Evolutionary conservation across 2,888 invertebrate genomes (phyloP), one percentile per base, ranked within the genome.

Genomic region (Cephus sareptanus): DNA sequence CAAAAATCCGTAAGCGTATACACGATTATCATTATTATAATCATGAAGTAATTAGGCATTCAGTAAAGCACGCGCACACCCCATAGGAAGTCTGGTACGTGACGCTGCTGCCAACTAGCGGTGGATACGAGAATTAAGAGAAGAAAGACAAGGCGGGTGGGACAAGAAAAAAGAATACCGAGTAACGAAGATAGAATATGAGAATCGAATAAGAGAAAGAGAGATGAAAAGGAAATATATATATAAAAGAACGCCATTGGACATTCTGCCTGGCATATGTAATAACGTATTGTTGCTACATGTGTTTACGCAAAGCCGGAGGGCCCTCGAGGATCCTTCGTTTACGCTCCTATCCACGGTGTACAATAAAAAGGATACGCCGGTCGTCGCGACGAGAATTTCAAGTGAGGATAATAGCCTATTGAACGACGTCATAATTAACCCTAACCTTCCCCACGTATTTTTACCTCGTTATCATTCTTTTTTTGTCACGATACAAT

Each of bases 41-140:
- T 71, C 30, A 34, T 15, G 6, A 34, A 75, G 15, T 56, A 33
- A 85, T 88, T 87, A 85, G 75, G 88, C 88, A 90, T 90, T 89
- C 89, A 86, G 83, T 83, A 81, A 85, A 82, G 85, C 85, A 81
- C 75, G 9, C 78, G 33, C 80, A 75, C 74, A 74, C 75, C 82
- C 85, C 84, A 86, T 89, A 90, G 90, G 90, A 90, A 90, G 90
- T 89, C 87, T 87, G 84, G 83, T 87, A 90, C 90, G 90, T 90
- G 90, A 89, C 89, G 85, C 82, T 81, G 86, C 85, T 90, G 86
- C 88, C 87, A 89, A 90, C 87, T 83, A 79, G 74, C 80, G 56
- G 79, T 80, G 35, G 35, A 71, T 40, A 35, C 34, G 34, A 74
- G 69, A 75, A 37, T 31, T 75, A 73, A 85, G 85, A 86, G 82